Evolutionary conservation across 2,113 vertebrate genomes (phyloP), one percentile per base, ranked within the genome.

Genomic region (Sphyrna mokarran): DNA sequence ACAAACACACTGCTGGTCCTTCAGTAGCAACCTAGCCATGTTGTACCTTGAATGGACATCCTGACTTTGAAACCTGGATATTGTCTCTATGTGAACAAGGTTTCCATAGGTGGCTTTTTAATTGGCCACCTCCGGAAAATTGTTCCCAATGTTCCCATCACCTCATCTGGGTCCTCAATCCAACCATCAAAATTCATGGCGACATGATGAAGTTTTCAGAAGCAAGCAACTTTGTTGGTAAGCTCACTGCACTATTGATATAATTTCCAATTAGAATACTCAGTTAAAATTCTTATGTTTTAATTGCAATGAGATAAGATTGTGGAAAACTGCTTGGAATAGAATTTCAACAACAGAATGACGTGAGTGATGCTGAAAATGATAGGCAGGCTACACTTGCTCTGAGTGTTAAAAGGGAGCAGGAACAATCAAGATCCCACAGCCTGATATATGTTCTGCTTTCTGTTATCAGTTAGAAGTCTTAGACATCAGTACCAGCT

Each of bases 401-500:
- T 87, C 87, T 18, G 4, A 33, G 11, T 90, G 54, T 58, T 89
- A 26, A 61, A 33, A 29, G 23, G 2, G 54, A 87, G 85, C 22
- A 48, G 8, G 54, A n/a, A 29, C 87, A 33, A 90, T 90, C 54
- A 90, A 33, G 61, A 90, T 33, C 33, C 54, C 87, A 63, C 29
- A 16, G 54, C 87, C 48, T 90, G 87, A 61, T 33, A 61, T 29
- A 90, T 6, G 23, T 89, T 89, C 86, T 61, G 87, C 13, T 61
- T 90, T 58, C 54, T 90, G 29, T 90, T 90, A 90, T 89, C 86
- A 89, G 23, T 58, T 29, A 90, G 61, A 90, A 33, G 54, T 90
- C 87, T 61, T 63, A n/a, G 13, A n/a, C 54, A n/a, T 54, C 87
- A 90, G 20, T 18, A 61, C 54, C 87, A 61, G 48, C 87, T 90